phyloP scores from a whole-genome alignment of 2,797 vertebrate genomes.

The Nannoperca obscura region DNA sequence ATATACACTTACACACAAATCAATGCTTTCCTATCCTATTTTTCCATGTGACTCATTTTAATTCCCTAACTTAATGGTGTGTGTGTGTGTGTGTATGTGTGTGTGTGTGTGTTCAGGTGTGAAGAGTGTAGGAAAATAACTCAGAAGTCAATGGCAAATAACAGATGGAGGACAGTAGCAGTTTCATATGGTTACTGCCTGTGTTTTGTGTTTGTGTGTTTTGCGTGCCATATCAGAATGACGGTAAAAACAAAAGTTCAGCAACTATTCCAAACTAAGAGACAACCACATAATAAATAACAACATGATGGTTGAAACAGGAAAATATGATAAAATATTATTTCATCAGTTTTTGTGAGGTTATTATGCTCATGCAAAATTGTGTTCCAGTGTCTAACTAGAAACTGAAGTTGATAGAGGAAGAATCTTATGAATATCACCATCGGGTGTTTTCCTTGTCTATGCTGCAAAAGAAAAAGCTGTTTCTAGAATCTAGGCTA shows the following conservation, averaged over 20 bases:
- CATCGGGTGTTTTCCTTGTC: conserved; percentile 51
- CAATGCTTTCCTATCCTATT: conserved; percentile 56
- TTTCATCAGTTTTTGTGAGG: background rate
- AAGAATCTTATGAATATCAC: conserved; percentile 39
- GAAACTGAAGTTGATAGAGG: conserved; percentile 30
- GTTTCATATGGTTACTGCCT: background rate
- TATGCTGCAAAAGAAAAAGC: conserved; percentile 51
- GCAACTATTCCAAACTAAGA: background rate
- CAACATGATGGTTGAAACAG: background rate
- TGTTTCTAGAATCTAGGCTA: conserved; percentile 72
- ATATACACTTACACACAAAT: conserved; percentile 18
- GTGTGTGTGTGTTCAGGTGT: conserved; percentile 31
- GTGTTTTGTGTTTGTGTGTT: background rate
- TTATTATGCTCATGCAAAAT: conserved; percentile 6
- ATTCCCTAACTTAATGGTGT: conserved; percentile 27
- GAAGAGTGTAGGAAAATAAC: conserved; percentile 32
- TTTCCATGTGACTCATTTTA: conserved; percentile 44
- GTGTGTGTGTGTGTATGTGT: conserved; percentile 9
- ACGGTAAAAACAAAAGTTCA: background rate
- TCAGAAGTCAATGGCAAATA: conserved; percentile 20
- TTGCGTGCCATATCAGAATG: background rate
- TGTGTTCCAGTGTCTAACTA: conserved; percentile 6
- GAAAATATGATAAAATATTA: background rate
- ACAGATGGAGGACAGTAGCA: conserved; percentile 3
- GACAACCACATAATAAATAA: background rate